Evolutionary conservation across 2,113 vertebrate species (phyloP).

Genomic region (Centropus bengalensis): DNA sequence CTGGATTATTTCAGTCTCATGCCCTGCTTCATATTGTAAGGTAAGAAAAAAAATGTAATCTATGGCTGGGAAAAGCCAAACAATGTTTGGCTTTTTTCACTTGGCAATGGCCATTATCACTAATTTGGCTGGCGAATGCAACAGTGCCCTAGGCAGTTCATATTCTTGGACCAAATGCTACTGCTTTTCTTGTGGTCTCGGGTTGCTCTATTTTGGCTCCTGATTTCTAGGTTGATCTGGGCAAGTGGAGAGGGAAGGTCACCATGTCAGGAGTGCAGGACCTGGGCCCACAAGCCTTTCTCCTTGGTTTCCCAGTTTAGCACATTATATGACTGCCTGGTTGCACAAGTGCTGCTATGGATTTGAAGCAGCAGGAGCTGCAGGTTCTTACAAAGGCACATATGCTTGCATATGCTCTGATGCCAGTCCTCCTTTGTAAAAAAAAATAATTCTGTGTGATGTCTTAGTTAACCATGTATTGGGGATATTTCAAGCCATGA

Average conservation of each 20-base stretch:
- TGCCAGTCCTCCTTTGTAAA: neutral
- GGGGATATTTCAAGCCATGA: slow-evolving; percentile 7
- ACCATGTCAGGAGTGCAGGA: neutral
- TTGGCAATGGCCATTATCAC: neutral
- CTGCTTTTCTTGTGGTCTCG: neutral
- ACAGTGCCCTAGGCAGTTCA: neutral
- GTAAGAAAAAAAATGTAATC: neutral
- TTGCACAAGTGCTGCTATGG: neutral
- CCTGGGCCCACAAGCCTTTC: neutral
- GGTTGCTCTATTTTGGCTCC: neutral
- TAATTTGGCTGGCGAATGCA: neutral
- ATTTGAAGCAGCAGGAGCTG: neutral
- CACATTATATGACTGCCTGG: neutral
- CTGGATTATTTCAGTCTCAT: neutral
- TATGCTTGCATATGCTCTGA: neutral
- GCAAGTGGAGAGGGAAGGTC: neutral
- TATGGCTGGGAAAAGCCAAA: neutral
- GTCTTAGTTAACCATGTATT: slow-evolving; percentile 1
- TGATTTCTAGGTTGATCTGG: neutral
- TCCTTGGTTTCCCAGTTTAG: neutral
- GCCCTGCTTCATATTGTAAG: neutral
- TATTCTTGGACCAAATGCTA: neutral
- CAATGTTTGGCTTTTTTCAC: neutral
- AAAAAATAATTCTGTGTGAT: neutral
- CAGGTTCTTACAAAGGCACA: neutral